Conservation (phyloP, 2,113 vertebrate species). For the Puntigrus tetrazona region DNA sequence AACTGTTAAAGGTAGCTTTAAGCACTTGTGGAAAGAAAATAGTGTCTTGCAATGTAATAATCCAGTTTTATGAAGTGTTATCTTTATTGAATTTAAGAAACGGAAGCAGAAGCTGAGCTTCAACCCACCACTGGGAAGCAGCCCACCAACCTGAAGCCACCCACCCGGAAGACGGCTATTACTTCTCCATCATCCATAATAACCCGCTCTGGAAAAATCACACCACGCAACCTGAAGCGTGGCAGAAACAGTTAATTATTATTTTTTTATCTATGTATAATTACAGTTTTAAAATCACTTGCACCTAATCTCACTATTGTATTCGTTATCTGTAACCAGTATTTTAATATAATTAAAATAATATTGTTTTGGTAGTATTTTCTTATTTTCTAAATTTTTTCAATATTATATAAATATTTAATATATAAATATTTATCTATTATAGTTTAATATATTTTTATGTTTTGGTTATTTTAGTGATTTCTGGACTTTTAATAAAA, state of each 20-base stretch:
- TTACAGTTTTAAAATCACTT: neutral
- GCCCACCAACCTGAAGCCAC: constrained; percentile 71
- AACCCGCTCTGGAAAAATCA: constrained; percentile 73
- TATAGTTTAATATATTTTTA: neutral
- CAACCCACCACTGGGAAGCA: constrained; percentile 23
- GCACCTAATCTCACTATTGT: neutral
- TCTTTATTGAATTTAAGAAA: constrained; percentile 51
- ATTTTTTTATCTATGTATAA: neutral
- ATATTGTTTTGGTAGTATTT: too few species aligned
- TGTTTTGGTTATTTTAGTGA: neutral
- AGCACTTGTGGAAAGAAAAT: neutral
- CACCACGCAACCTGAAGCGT: constrained; percentile 61
- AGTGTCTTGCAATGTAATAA: neutral
- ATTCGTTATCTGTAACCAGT: too few species aligned
- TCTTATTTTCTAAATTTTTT: too few species aligned
- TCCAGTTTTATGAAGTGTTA: neutral
- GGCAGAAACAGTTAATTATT: constrained; percentile 49
- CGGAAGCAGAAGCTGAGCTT: constrained; percentile 58
- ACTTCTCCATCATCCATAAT: constrained; percentile 70
- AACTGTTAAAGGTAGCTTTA: neutral
- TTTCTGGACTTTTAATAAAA: neutral
- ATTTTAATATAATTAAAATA: too few species aligned
- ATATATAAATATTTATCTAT: too few species aligned
- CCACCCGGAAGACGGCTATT: constrained; percentile 49
- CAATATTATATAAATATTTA: too few species aligned